Evolutionary conservation across 1,140 invertebrate genomes (phyloP), one percentile per base, ranked within the genome.

Genomic region (Steinernema feltiae): DNA sequence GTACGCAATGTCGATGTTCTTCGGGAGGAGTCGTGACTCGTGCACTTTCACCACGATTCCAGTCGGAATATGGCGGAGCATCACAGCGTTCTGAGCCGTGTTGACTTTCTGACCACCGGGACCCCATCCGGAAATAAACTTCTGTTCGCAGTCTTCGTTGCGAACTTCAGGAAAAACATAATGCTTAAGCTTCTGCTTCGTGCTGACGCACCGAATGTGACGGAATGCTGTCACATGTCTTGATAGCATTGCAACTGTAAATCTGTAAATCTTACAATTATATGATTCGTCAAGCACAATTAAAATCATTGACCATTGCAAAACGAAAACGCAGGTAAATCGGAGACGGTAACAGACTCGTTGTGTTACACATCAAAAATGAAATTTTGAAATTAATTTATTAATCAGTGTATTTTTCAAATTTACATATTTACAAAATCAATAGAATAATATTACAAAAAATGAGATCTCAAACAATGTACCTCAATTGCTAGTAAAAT

Each of bases 71-170:
- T 84, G 82, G 21, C 73, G 77, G 31, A 84, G 32, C 70, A 82
- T 78, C n/a, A 85, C 83, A 2, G 82, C 82, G 75, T 84, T 84
- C 63, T 81, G 77, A 17, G 82, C 78, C 30, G 75, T 83, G 76
- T 84, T 84, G 2, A 84, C 82, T 48, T 83, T 83, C 32, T 79
- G 78, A 7, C 83, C 83, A 21, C 83, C 83, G 0, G 83, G 83
- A 30, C 83, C 83, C 83, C 82, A 83, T 15, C 83, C 83, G 27
- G 72, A 75, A 31, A 85, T 84, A 72, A 75, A 83, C 53, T 82
- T 80, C 76, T 84, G 81, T 41, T 83, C 81, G 53, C 81, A 83
- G 32, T 84, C 83, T 30, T 83, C 78, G 21, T 70, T 71, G 30
- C 72, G 70, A 1, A 84, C 75, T 72, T 82, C 82, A 15, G 80